Conservation (phyloP, 1,140 invertebrate species). For the Epicauta chinensis region DNA sequence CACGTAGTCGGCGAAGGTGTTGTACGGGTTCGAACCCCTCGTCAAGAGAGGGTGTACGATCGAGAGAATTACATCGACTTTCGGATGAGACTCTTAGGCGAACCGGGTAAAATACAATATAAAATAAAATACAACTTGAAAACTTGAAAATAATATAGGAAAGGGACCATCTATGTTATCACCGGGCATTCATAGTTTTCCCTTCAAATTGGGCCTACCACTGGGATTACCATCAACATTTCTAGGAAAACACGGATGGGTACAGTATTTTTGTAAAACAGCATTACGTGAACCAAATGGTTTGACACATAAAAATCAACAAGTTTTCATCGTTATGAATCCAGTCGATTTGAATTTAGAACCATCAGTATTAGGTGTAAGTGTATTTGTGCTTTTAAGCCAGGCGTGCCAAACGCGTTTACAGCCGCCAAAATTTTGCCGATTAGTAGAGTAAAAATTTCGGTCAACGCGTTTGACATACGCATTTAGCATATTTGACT, state of each 20-base stretch:
- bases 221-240: conserved; percentile 89
- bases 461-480: too few relatives aligned
- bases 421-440: too few relatives aligned
- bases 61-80: conserved; percentile 95
- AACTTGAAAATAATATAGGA: conserved; percentile 45
- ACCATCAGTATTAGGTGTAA: conserved; percentile 79
- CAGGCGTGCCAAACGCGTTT: too few relatives aligned
- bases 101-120: conserved; percentile 59
- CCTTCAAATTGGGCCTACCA: conserved; percentile 87
- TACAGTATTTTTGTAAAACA: conserved; percentile 92
- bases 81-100: conserved; percentile 84
- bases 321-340: conserved; percentile 95
- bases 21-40: conserved; percentile 68
- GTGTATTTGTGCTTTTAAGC: conserved; percentile 33
- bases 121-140: neutral
- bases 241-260: conserved; percentile 90
- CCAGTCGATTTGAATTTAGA: conserved; percentile 91
- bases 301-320: conserved; percentile 90
- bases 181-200: conserved; percentile 91
- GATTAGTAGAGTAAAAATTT: too few relatives aligned
- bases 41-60: conserved; percentile 78
- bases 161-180: conserved; percentile 79
- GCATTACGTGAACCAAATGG: conserved; percentile 84
- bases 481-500: too few relatives aligned
- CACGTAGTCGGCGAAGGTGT: conserved; percentile 92